Evolutionary conservation across 37 sponge, comb jelly and placozoan genomes (phyloP).

Genomic region (Beroe forskalii): DNA sequence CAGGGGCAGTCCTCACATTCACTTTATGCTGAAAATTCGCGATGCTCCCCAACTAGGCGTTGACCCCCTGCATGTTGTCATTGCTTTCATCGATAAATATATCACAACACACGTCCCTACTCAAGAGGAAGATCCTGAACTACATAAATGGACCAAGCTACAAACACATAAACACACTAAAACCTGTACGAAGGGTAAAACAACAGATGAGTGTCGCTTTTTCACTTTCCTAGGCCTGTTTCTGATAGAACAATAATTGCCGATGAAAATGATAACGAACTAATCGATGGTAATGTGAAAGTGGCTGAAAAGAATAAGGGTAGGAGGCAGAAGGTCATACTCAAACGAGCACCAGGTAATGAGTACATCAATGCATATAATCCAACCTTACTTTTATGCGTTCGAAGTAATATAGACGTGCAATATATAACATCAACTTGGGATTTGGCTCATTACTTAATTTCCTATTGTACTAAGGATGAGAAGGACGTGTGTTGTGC

Average conservation of each 20-base stretch:
- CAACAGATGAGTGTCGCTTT: not conserved
- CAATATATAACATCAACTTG: not conserved
- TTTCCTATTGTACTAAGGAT: not conserved
- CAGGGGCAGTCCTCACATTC: not conserved
- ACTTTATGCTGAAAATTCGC: not conserved
- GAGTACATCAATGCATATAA: conserved; percentile 16
- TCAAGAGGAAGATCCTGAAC: not conserved
- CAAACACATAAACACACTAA: no score
- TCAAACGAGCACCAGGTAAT: not conserved
- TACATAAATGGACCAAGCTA: not conserved
- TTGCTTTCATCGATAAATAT: not conserved
- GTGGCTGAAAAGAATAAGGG: not conserved
- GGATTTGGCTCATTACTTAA: not conserved
- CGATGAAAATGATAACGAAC: not conserved
- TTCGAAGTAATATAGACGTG: not conserved
- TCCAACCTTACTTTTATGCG: not conserved
- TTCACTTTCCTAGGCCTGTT: not conserved
- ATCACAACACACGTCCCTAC: not conserved
- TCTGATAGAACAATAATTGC: not conserved
- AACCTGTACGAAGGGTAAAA: not conserved
- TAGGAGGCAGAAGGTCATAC: not conserved
- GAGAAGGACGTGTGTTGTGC: conserved; percentile 23
- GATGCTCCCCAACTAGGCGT: not conserved
- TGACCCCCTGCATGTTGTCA: not conserved
- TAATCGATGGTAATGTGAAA: not conserved